phyloP scores from a whole-genome alignment of 2,113 vertebrate species.

The Laticauda colubrina region DNA sequence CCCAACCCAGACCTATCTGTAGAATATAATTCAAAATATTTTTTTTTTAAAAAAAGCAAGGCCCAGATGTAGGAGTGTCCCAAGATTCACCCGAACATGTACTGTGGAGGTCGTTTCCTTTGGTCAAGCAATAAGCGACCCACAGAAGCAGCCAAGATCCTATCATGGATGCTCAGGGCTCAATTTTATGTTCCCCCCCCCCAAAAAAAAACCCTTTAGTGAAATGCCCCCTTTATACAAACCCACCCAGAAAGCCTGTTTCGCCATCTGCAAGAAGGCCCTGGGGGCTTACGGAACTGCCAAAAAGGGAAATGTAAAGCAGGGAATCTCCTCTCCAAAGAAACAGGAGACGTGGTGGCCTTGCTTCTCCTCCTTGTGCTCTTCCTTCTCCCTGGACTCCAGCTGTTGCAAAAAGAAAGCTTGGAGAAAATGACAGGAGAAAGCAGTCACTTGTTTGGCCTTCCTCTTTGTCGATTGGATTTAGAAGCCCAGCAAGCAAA shows the following conservation, averaged over 20 bases:
- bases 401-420: too few species aligned
- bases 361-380: background rate
- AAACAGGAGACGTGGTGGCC: background rate
- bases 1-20: conserved; percentile 64
- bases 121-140: conserved; percentile 47
- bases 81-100: conserved; percentile 71
- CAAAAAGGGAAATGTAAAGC: background rate
- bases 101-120: conserved; percentile 61
- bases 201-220: conserved; percentile 11
- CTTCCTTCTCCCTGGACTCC: too few species aligned
- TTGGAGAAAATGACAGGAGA: too few species aligned
- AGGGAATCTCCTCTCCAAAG: too few species aligned
- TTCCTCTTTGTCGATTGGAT: background rate
- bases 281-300: background rate
- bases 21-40: conserved; percentile 66
- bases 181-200: background rate
- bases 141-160: conserved; percentile 64
- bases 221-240: conserved; percentile 39
- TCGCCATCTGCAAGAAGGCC: background rate
- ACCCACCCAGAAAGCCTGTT: conserved; percentile 44
- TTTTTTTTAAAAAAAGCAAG: conserved; percentile 36
- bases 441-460: background rate
- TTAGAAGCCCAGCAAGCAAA: background rate
- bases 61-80: conserved; percentile 71
- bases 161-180: conserved; percentile 50